Base-by-base conservation (phyloP, 2,113 vertebrate species). In the Bambusicola thoracicus region DNA sequence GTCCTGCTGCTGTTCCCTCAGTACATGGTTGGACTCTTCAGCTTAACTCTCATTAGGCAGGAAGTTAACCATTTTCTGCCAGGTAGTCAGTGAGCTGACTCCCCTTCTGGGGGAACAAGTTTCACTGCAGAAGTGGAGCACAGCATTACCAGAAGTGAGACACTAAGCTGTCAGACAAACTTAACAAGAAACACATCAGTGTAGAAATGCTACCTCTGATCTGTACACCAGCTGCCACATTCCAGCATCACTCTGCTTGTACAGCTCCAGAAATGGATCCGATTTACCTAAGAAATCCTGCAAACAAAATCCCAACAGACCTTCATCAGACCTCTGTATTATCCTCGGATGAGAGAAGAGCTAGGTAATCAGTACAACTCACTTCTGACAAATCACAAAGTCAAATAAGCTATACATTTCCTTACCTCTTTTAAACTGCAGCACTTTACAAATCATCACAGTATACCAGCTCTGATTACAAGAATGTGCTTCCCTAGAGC, bases 271-370 rank as follows among this genome's bases (percentile, higher is more conserved):
- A 97, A 99, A 99, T 0, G 98, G 99, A 97, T 99, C 99, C 0
- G 98, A 99, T 96, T 99, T 99, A 51, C 99, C 99, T 91, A 99
- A 98, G 44, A 98, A 97, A 92, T 99, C 99, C 99, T 99, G 93
- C 44, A 75, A 62, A 76, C 13, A 89, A 86, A 95, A 92, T 5
- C 14, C n/a, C 81, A 83, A 59, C 27, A 72, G 34, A 70, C 59
- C 29, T 53, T n/a, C 46, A 85, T 62, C 46, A 90, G 49, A 13
- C 18, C 77, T 30, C 30, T 49, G 0, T 27, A 58, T 44, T 83
- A 82, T 43, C 81, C 2, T 32, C 11, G 65, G 53, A 66, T 29
- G 8, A 68, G 25, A 41, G 41, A 81, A 77, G 14, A 82, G 49
- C 44, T 62, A 29, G n/a, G 32, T 74, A 34, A 59, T 34, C 32